Evolutionary conservation across 2,113 vertebrate species (phyloP).

Genomic region (Pangasianodon hypophthalmus): DNA sequence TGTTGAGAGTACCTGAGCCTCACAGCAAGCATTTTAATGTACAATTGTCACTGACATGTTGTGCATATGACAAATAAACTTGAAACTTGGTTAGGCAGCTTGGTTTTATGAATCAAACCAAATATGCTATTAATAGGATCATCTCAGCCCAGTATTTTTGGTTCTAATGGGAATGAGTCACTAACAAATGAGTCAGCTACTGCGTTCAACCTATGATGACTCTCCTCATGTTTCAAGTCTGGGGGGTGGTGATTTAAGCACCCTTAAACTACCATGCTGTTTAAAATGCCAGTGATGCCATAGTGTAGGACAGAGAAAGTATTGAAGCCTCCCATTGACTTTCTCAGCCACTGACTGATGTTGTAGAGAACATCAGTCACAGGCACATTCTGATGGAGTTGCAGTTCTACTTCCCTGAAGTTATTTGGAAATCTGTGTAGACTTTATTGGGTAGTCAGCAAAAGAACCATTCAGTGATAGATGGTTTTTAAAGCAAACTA

Average conservation of each 20-base stretch:
- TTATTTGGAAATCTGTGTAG: neutral
- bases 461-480: neutral
- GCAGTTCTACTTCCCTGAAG: neutral
- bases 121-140: constrained; percentile 23
- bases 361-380: neutral
- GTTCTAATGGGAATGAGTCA: constrained; percentile 38
- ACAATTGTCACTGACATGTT: too few species aligned
- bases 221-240: neutral
- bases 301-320: neutral
- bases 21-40: too few species aligned
- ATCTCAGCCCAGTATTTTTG: constrained; percentile 9
- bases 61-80: too few species aligned
- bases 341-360: neutral
- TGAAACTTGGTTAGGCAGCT: neutral
- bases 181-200: constrained; percentile 34
- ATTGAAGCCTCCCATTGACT: neutral
- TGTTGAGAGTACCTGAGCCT: too few species aligned
- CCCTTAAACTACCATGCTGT: neutral
- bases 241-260: neutral
- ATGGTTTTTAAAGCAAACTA: neutral
- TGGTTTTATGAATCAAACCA: constrained; percentile 34
- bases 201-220: neutral
- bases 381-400: neutral
- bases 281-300: constrained; percentile 6
- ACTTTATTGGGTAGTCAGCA: neutral